These are phyloP conservation scores for silkworm (Bombyx mori) DNA, from an alignment of 1,140 invertebrate species.

Conservation along the genomic window DNA sequence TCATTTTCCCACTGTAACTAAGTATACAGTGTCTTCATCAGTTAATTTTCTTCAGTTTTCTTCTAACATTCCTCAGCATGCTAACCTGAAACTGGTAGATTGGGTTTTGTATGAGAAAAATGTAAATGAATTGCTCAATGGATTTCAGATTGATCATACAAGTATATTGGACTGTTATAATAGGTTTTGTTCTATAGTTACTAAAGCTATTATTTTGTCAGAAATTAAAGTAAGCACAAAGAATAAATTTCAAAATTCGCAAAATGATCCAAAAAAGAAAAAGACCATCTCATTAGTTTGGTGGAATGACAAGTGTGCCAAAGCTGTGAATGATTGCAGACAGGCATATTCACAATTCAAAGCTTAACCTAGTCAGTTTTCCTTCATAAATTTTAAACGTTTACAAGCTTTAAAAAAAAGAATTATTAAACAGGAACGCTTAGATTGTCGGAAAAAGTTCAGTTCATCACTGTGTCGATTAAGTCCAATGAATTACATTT, in stretches of 20 bases:
- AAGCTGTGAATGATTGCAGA: neutral
- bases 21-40: constrained; percentile 3
- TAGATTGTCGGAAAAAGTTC: neutral
- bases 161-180: neutral
- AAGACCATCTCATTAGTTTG: too few relatives aligned
- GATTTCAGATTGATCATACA: neutral
- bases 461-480: neutral
- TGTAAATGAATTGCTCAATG: neutral
- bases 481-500: too few relatives aligned
- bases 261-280: neutral
- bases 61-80: constrained; percentile 2
- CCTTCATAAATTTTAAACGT: neutral
- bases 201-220: neutral
- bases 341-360: neutral
- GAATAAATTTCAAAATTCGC: neutral
- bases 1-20: constrained; percentile 6
- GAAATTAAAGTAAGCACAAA: neutral
- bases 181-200: constrained; percentile 1
- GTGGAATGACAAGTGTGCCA: neutral
- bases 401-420: neutral
- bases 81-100: constrained; percentile 11
- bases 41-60: neutral
- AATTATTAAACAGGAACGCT: neutral
- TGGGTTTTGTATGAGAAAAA: constrained; percentile 5
- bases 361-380: neutral